Conservation (phyloP, 2,888 invertebrate genomes). For the Lamellibrachia columna region DNA sequence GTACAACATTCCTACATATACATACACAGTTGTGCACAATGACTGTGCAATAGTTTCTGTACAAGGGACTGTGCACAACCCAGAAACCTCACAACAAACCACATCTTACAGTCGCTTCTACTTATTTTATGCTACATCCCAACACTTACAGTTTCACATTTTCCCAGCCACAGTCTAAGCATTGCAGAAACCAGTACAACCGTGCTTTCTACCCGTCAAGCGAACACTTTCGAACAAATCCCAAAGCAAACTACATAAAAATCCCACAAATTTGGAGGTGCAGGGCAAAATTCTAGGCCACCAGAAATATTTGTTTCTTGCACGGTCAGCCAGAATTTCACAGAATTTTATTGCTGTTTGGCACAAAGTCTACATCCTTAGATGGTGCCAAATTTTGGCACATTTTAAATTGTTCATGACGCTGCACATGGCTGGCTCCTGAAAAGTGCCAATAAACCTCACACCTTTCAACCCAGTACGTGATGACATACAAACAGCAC, state of each 20-base stretch:
- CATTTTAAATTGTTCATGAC: background rate
- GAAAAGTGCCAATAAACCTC: background rate
- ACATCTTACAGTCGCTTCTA: background rate
- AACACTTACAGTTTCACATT: conserved; percentile 2
- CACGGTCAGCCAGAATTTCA: background rate
- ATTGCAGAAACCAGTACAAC: background rate
- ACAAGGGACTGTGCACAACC: background rate
- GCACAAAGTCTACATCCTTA: background rate
- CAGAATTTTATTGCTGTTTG: background rate
- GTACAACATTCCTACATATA: conserved; percentile 9
- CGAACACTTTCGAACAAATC: background rate
- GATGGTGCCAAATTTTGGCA: background rate
- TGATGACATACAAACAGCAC: background rate
- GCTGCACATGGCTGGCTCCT: background rate
- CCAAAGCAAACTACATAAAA: background rate
- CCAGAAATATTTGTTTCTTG: background rate
- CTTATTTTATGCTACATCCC: background rate
- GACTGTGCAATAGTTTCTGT: background rate
- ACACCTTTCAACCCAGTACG: background rate
- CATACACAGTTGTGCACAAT: background rate
- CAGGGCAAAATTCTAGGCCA: background rate
- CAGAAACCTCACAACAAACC: background rate
- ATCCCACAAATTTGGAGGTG: background rate
- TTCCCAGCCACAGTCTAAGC: background rate
- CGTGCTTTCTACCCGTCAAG: background rate